Base-by-base conservation (phyloP, 92 coral and sea anemone genomes). In the Phenganax marumi region DNA sequence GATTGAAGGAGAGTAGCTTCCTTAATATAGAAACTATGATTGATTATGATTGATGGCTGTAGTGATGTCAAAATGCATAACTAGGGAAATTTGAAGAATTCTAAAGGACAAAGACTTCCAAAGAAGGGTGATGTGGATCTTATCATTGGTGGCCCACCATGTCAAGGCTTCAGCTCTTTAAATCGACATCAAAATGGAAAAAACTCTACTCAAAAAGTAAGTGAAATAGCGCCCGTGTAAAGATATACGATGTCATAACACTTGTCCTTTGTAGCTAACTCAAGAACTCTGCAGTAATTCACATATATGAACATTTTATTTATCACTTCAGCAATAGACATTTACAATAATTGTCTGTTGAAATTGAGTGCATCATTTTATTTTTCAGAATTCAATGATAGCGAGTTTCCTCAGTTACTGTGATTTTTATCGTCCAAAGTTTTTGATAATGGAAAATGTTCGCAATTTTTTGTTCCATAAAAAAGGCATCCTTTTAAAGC, bases 101-200 rank as follows among this genome's bases (percentile, higher is more conserved):
- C 93, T 51, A 87, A 75, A 65, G 97, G 97, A 62, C 97, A 93
- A 80, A 81, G 64, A 55, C 83, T 95, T 18, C 98, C 98, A 75
- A 92, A 87, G 89, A 88, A 84, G 91, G 97, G 98, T 55, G 97
- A 92, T 51, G 98, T 95, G 33, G 97, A 95, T 68, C 79, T 95
- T 66, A 50, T 95, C 74, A 89, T 94, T 25, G 98, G 98, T 85
- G 98, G 98, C 46, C 98, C 98, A 52, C 98, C 98, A 54, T 95
- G 98, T 68, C 98, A 95, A 81, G 98, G 98, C 10, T 95, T 92
- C 77, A 92, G 97, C 82, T 91, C 90, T 18, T 85, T 95, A 91
- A 95, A 95, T 64, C 91, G 97, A 13, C 90, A 87, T 81, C 91
- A 89, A 65, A 88, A 94, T 8, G 80, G 95, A 80, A 94, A 95